Percentiles rank a stretch among this genome's conserved stretches.
Conservation (phyloP, 2,797 vertebrate species). For the Spondyliosoma cantharus region DNA sequence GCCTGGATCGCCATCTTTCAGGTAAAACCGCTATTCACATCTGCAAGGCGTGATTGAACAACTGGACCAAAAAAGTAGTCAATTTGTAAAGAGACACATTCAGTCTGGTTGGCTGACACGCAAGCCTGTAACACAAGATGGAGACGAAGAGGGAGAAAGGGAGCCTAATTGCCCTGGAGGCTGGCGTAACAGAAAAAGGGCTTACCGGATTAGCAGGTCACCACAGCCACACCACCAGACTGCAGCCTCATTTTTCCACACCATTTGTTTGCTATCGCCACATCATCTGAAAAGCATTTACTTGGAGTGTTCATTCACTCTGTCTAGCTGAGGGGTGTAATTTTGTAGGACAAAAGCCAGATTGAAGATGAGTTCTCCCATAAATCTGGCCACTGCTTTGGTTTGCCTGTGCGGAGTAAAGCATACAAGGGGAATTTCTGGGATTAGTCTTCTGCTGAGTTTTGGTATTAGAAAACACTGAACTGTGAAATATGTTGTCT, state of each 20-base stretch:
- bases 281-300: slow-evolving; percentile 50
- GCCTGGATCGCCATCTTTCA: slow-evolving; percentile 99
- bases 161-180: slow-evolving; percentile 34
- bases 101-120: not conserved
- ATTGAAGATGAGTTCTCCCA: slow-evolving; percentile 34
- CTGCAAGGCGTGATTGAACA: not conserved
- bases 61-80: not conserved
- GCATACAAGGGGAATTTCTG: slow-evolving; percentile 19
- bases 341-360: slow-evolving; percentile 36
- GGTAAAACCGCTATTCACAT: slow-evolving; percentile 74
- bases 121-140: slow-evolving; percentile 13
- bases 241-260: slow-evolving; percentile 46
- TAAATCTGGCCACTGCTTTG: slow-evolving; percentile 18
- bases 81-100: not conserved
- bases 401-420: slow-evolving; percentile 27
- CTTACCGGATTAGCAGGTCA: slow-evolving; percentile 60
- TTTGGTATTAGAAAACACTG: slow-evolving; percentile 11
- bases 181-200: slow-evolving; percentile 30
- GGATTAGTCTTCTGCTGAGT: slow-evolving; percentile 39
- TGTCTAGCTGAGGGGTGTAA: slow-evolving; percentile 27
- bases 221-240: slow-evolving; percentile 25
- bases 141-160: slow-evolving; percentile 6
- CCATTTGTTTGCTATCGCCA: slow-evolving; percentile 60
- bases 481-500: slow-evolving; percentile 11
- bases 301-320: slow-evolving; percentile 32